Evolutionary conservation across 2,797 vertebrate species (phyloP).

Genomic region (Danio tinwini): DNA sequence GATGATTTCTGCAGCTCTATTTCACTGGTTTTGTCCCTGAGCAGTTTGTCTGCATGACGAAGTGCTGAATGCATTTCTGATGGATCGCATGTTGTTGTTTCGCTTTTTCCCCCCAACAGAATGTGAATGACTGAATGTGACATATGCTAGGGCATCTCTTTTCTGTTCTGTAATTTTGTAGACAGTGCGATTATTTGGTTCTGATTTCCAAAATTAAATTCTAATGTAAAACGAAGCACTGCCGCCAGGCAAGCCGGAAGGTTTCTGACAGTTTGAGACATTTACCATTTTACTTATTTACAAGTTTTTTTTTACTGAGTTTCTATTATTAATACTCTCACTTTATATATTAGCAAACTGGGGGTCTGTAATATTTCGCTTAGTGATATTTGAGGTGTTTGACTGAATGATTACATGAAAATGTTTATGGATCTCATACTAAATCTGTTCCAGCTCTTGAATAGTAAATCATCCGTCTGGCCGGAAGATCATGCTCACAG

Average conservation of each 20-base stretch:
- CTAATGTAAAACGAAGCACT: background rate
- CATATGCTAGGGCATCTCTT: slow-evolving; percentile 23
- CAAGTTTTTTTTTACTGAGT: background rate
- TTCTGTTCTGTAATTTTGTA: slow-evolving; percentile 14
- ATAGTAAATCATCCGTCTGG: slow-evolving; percentile 42
- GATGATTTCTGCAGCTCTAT: slow-evolving; percentile 61
- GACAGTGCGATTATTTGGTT: slow-evolving; percentile 21
- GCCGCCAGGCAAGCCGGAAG: background rate
- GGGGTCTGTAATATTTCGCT: background rate
- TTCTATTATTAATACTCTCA: slow-evolving; percentile 17
- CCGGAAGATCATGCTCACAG: slow-evolving; percentile 45
- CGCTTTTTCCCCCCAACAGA: slow-evolving; percentile 32
- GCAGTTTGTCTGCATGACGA: slow-evolving; percentile 55
- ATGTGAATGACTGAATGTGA: slow-evolving; percentile 44
- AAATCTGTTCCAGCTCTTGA: slow-evolving; percentile 20
- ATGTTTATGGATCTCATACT: slow-evolving; percentile 17
- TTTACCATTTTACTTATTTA: slow-evolving; percentile 9
- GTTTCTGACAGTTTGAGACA: background rate
- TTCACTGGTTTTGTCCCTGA: slow-evolving; percentile 58
- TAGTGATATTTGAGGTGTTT: background rate
- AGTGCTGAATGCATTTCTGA: slow-evolving; percentile 56
- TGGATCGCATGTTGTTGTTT: slow-evolving; percentile 42
- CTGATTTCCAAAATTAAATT: slow-evolving; percentile 30
- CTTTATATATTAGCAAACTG: background rate
- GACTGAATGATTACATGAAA: background rate